Evolutionary conservation across 2,113 vertebrate species (phyloP).

Genomic region (Cnemophilus loriae): DNA sequence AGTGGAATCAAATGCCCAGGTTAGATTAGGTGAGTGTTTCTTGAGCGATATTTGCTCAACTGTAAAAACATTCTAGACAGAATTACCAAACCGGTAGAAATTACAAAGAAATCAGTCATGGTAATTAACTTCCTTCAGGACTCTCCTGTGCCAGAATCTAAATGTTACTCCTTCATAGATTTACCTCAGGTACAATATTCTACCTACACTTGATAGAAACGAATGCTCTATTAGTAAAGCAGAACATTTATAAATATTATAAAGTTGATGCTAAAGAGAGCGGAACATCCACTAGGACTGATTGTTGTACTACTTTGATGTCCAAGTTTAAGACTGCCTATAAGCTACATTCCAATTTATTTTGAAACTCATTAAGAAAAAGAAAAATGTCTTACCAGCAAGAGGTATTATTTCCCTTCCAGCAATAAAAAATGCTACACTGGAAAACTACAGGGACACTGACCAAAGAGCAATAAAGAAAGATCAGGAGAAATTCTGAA

Average conservation of each 20-base stretch:
- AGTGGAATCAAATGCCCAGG: background rate
- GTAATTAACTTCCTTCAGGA: slow-evolving; percentile 22
- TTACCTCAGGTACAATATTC: slow-evolving; percentile 22
- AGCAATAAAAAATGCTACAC: slow-evolving; percentile 43
- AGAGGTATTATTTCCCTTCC: slow-evolving; percentile 27
- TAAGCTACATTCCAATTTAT: slow-evolving; percentile 4
- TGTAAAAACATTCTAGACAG: background rate
- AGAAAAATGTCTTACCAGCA: slow-evolving; percentile 21
- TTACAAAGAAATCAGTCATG: slow-evolving; percentile 25
- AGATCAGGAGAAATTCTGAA: slow-evolving; percentile 58
- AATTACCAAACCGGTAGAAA: slow-evolving; percentile 33
- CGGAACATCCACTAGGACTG: background rate
- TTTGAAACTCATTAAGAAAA: slow-evolving; percentile 47
- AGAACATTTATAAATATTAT: slow-evolving; percentile 56
- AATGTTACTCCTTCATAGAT: slow-evolving; percentile 40
- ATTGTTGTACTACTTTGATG: slow-evolving; percentile 18
- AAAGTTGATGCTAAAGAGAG: slow-evolving; percentile 23
- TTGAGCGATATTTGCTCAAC: background rate
- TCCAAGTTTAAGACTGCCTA: background rate
- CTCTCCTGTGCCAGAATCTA: slow-evolving; percentile 21
- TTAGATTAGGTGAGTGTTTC: background rate
- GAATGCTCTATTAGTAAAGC: slow-evolving; percentile 51
- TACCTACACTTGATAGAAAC: slow-evolving; percentile 21
- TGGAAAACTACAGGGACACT: slow-evolving; percentile 42
- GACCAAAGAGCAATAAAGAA: slow-evolving; percentile 48